A percentile compares a stretch with the other conserved stretches of the same genome.
phyloP scores from a whole-genome alignment of 2,113 vertebrate species.

The Urocynchramus pylzowi region DNA sequence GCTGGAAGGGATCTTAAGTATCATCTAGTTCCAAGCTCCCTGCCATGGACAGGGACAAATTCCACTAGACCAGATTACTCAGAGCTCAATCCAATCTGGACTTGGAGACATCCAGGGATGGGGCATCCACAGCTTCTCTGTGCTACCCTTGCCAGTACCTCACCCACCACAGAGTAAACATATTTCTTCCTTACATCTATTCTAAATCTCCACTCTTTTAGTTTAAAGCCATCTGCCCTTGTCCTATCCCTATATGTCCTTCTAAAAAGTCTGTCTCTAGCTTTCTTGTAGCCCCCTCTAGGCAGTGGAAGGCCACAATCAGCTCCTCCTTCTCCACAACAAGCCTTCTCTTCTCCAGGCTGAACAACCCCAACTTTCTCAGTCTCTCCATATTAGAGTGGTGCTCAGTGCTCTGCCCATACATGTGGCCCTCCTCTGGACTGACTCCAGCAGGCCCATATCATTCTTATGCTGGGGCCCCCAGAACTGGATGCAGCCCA shows the following conservation, averaged over 20 bases:
- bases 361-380: background rate
- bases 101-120: background rate
- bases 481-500: background rate
- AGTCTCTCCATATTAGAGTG: background rate
- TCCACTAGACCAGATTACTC: background rate
- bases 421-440: background rate
- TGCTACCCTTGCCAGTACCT: background rate
- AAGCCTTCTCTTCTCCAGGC: background rate
- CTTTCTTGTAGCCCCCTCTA: background rate
- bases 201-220: background rate
- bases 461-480: background rate
- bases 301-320: background rate
- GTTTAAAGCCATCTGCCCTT: background rate
- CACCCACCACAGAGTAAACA: background rate
- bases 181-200: background rate
- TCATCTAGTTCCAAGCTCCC: background rate
- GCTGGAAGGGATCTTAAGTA: background rate
- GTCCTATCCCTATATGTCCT: background rate
- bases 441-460: background rate
- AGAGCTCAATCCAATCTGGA: background rate
- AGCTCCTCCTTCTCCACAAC: too few species aligned
- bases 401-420: background rate
- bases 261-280: background rate
- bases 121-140: background rate
- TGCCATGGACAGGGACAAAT: background rate